Evolutionary conservation across 2,113 vertebrate species (phyloP).

Genomic region (Benitochromis conjunctus): DNA sequence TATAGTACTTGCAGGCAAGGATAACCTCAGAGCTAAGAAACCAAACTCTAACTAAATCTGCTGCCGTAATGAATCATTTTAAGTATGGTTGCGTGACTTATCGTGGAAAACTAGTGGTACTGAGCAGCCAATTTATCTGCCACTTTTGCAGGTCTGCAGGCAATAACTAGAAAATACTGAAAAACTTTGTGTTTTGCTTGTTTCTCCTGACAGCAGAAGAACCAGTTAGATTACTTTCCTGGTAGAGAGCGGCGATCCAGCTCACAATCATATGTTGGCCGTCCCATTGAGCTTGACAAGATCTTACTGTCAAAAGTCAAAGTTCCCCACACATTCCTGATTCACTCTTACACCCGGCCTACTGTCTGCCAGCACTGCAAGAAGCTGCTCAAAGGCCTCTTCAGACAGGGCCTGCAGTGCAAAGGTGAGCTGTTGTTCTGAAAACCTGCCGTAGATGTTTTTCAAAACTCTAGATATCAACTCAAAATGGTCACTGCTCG

Average conservation of each 20-base stretch:
- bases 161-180: not conserved
- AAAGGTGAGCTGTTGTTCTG: slow-evolving; percentile 72
- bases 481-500: not conserved
- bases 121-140: not conserved
- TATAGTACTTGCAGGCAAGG: not conserved
- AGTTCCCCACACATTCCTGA: slow-evolving; percentile 95
- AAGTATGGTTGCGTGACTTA: not conserved
- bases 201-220: slow-evolving; percentile 79
- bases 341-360: slow-evolving; percentile 95
- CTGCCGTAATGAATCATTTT: not conserved
- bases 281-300: slow-evolving; percentile 94
- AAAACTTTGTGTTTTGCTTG: not conserved
- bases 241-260: slow-evolving; percentile 88
- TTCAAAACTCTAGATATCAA: not conserved
- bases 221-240: slow-evolving; percentile 81
- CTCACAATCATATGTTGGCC: slow-evolving; percentile 89
- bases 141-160: not conserved
- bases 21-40: not conserved
- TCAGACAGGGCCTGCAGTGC: slow-evolving; percentile 86
- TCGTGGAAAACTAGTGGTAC: not conserved
- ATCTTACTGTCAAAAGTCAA: slow-evolving; percentile 93
- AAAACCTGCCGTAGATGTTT: not conserved
- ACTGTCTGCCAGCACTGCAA: slow-evolving; percentile 98
- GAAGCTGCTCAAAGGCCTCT: slow-evolving; percentile 89
- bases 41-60: not conserved